These are phyloP conservation scores for Eolophus roseicapilla DNA, from an alignment of 2,113 vertebrate genomes.

Conservation along the genomic window DNA sequence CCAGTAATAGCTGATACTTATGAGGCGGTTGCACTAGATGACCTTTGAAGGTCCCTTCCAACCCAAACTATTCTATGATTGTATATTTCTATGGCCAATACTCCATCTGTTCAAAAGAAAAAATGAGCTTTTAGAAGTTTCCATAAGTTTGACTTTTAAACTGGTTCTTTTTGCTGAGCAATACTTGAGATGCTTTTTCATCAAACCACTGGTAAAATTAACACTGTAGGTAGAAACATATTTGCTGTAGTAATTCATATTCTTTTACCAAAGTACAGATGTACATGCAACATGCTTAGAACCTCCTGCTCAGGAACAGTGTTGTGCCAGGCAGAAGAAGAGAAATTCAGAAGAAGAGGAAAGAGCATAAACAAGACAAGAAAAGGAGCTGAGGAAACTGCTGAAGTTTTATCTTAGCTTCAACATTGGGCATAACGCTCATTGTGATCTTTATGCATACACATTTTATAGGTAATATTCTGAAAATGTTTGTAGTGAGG, in stretches of 20 bases:
- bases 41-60: background rate
- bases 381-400: background rate
- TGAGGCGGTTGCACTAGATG: background rate
- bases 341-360: background rate
- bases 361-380: background rate
- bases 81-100: background rate
- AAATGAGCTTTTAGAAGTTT: background rate
- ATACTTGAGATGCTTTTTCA: background rate
- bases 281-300: background rate
- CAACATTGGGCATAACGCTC: background rate
- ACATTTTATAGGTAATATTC: background rate
- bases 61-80: background rate
- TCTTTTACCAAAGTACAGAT: background rate
- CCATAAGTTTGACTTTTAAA: background rate
- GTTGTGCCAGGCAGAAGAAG: background rate
- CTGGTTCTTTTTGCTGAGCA: background rate
- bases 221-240: background rate
- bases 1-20: background rate
- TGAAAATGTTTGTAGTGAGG: background rate
- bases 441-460: background rate
- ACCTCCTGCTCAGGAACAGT: background rate
- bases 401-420: background rate
- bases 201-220: background rate
- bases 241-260: background rate
- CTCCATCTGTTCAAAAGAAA: background rate